phyloP scores from a whole-genome alignment of 2,888 invertebrate genomes.

The Campopleginae sp. region DNA sequence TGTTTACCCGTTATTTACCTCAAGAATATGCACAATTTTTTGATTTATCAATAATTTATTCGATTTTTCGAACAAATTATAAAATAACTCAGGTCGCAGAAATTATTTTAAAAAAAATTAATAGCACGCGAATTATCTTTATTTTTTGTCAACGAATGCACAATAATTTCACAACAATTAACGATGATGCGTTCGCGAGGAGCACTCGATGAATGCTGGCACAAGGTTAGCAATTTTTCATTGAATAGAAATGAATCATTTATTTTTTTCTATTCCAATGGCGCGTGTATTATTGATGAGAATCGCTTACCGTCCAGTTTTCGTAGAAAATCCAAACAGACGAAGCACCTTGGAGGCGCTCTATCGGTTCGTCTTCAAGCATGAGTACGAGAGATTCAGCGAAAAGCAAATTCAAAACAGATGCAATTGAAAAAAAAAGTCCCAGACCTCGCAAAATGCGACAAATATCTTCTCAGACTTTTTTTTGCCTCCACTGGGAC shows the following conservation, averaged over 20 bases:
- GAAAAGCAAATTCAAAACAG: no score
- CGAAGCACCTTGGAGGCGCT: background rate
- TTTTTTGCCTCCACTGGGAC: background rate
- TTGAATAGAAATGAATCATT: background rate
- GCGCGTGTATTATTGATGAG: background rate
- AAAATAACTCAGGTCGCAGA: background rate
- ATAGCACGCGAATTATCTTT: background rate
- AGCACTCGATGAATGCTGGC: background rate
- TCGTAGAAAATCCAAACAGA: background rate
- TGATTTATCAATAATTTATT: background rate
- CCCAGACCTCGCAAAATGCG: background rate
- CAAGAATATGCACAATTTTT: background rate
- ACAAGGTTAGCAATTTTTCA: background rate
- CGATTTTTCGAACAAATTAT: background rate
- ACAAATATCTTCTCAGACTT: background rate
- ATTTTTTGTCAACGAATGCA: background rate
- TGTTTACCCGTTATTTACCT: background rate
- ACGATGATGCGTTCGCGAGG: background rate
- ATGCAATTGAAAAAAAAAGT: background rate
- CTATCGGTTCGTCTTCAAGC: background rate
- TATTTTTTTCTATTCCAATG: background rate
- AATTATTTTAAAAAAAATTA: background rate
- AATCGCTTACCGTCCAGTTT: slow-evolving; percentile 4
- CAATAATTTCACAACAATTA: background rate
- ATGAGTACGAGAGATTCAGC: background rate